Conservation (phyloP, 2,888 invertebrate genomes). For the Omphaloscelis lunosa region DNA sequence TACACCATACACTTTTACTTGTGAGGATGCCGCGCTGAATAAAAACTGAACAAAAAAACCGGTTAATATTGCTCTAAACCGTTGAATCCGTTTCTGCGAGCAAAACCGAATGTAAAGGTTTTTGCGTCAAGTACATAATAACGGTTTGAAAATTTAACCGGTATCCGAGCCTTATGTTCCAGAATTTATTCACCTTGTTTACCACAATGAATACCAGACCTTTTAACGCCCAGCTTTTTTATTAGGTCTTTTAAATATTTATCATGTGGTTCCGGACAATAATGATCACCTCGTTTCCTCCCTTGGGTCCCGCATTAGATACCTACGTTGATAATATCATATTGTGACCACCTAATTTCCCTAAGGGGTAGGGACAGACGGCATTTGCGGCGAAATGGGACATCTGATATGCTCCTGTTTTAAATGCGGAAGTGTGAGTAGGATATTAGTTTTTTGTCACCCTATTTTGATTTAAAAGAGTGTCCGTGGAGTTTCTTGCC, state of each 20-base stretch:
- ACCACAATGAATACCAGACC: background rate
- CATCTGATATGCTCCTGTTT: conserved; percentile 5
- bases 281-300: conserved; percentile 21
- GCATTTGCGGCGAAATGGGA: background rate
- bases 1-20: too few species aligned
- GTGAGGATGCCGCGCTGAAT: too few species aligned
- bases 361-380: conserved; percentile 2
- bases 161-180: too few species aligned
- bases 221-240: conserved; percentile 6
- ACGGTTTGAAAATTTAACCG: too few species aligned
- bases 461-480: background rate
- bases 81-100: too few species aligned
- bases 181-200: conserved; percentile 10
- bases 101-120: too few species aligned
- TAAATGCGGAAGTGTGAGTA: background rate
- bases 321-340: conserved; percentile 14
- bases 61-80: too few species aligned
- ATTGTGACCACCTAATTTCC: conserved; percentile 49
- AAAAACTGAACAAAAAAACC: too few species aligned
- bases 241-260: conserved; percentile 21
- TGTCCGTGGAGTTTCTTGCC: background rate
- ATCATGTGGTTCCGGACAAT: conserved; percentile 1
- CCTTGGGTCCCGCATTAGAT: conserved; percentile 1
- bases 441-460: background rate
- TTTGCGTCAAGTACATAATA: too few species aligned